These are phyloP conservation scores for Australoheros scitulus DNA, from an alignment of 2,113 vertebrate species.

Conservation along the genomic window DNA sequence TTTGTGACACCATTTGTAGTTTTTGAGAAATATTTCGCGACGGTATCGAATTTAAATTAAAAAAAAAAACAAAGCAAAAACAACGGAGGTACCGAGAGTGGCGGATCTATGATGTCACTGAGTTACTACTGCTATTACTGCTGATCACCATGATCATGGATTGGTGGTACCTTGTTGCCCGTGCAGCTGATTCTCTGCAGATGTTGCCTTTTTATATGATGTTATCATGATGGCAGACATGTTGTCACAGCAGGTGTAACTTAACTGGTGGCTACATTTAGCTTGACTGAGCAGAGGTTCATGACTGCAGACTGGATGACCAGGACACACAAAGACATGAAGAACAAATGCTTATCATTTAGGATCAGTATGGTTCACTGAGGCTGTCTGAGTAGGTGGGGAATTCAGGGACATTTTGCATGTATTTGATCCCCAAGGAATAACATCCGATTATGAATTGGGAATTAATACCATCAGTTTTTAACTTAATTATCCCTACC, in stretches of 20 bases:
- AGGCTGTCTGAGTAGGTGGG: not conserved
- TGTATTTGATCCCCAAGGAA: no score
- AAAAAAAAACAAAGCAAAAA: not conserved
- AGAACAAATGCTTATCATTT: no score
- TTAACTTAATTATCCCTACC: not conserved
- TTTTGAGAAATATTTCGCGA: not conserved
- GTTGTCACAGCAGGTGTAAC: not conserved
- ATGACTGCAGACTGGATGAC: not conserved
- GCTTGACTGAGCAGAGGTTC: not conserved
- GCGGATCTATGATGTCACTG: not conserved
- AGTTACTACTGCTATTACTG: not conserved
- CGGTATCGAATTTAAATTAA: not conserved
- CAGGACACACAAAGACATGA: no score
- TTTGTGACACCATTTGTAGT: not conserved
- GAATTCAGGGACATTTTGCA: no score
- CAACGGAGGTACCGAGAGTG: not conserved
- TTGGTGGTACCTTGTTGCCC: not conserved
- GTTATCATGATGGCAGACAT: not conserved
- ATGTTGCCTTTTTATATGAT: not conserved
- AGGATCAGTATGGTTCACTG: not conserved
- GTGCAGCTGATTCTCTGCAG: not conserved
- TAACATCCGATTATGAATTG: not conserved
- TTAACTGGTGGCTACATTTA: not conserved
- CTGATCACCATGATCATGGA: not conserved
- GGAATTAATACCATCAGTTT: not conserved